Evolutionary conservation across 2,888 invertebrate species (phyloP), one percentile per base, ranked within the genome.

Genomic region (Aporophyla nigra): DNA sequence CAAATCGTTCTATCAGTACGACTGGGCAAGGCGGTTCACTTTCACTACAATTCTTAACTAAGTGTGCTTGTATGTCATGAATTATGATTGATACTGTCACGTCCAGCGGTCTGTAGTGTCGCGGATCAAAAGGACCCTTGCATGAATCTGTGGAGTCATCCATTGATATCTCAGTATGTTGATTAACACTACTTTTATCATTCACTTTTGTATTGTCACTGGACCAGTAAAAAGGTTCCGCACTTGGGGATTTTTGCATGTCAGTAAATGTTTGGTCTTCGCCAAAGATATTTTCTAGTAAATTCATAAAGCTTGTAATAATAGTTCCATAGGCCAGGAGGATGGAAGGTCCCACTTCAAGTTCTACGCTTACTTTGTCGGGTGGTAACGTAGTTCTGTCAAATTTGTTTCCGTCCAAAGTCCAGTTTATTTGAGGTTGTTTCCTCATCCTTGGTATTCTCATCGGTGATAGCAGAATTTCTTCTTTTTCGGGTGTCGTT

Each of bases 221-320:
- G 69, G 95, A 93, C 94, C 95, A 95, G 80, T 89, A 92, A 76
- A 93, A 95, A 0, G 94, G 92, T 24, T 95, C 95, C 53, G 95
- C 92, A 9, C 95, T 97, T 0, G 97, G 96, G 54, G 96, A 95
- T 86, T 98, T 97, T 88, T 98, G 98, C 98, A 99, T 99, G 90
- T 99, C 99, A 0, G 98, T 98, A 91, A 99, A 99, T 43, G 97
- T 97, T 95, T 99, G 99, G 96, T 99, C 99, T 94, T 99, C 99
- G 0, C 99, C 99, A 93, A 99, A 99, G 86, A 99, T 99, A 92
- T 99, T 99, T 96, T 99, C 99, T 93, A 99, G 98, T 61, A 99
- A 97, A 95, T 99, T 98, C 91, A 99, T 97, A 89, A 99, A 98
- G 92, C 98, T 98, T 74, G 98, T 98, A 53, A 99, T 97, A 12